Evolutionary conservation across 2,888 invertebrate species (phyloP).

Genomic region (Plusia festucae): DNA sequence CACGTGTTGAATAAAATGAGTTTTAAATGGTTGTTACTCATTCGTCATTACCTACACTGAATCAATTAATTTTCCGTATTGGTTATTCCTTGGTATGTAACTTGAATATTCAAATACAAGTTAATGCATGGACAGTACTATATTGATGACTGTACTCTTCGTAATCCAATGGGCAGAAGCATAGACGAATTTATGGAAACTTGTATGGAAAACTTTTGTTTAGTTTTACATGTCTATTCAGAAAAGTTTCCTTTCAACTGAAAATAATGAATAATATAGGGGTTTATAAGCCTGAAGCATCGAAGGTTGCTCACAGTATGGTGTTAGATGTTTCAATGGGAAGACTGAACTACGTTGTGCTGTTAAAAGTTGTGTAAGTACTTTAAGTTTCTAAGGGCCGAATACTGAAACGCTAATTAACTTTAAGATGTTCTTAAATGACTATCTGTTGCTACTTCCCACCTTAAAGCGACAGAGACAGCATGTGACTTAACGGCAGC

Average conservation of each 20-base stretch:
- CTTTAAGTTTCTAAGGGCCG: background rate
- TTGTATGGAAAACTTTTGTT: conserved; percentile 69
- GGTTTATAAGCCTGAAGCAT: conserved; percentile 55
- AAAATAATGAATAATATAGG: conserved; percentile 58
- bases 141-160: conserved; percentile 47
- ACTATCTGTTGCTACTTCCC: too few relatives aligned
- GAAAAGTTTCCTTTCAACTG: conserved; percentile 66
- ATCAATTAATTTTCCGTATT: conserved; percentile 53
- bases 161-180: background rate
- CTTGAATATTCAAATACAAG: conserved; percentile 30
- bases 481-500: too few relatives aligned
- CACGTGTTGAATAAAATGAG: background rate
- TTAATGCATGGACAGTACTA: conserved; percentile 25
- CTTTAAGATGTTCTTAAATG: too few relatives aligned
- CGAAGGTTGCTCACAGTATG: conserved; percentile 50
- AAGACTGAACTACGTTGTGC: conserved; percentile 20
- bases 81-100: conserved; percentile 42
- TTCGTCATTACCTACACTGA: conserved; percentile 30
- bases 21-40: conserved; percentile 17
- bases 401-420: too few relatives aligned
- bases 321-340: conserved; percentile 40
- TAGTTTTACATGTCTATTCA: conserved; percentile 52
- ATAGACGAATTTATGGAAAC: conserved; percentile 60
- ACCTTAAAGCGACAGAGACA: too few relatives aligned
- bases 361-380: conserved; percentile 47